Conservation (phyloP, 2,888 invertebrate species). For the Anagyrus pseudococci region DNA sequence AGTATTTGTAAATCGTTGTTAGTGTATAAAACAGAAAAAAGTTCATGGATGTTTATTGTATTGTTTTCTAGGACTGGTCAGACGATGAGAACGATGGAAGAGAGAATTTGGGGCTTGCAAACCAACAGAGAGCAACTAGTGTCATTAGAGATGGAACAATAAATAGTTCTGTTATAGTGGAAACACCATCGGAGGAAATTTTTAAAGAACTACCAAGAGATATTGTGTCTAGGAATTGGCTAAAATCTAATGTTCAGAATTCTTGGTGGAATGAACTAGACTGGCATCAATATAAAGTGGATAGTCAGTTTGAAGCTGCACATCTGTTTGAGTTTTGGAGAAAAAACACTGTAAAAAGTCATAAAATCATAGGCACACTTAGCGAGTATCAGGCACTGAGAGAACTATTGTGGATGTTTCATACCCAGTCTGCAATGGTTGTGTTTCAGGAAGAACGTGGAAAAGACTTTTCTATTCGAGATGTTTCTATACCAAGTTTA, state of each 20-base stretch:
- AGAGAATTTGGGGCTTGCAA: slow-evolving; percentile 15
- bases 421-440: slow-evolving; percentile 49
- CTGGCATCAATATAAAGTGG: slow-evolving; percentile 48
- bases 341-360: slow-evolving; percentile 43
- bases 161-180: slow-evolving; percentile 7
- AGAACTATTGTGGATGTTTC: slow-evolving; percentile 59
- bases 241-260: slow-evolving; percentile 58
- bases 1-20: slow-evolving; percentile 19
- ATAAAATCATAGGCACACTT: slow-evolving; percentile 47
- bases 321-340: slow-evolving; percentile 61
- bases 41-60: neutral
- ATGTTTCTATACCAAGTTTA: slow-evolving; percentile 56
- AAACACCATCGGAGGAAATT: slow-evolving; percentile 38
- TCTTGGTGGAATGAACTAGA: slow-evolving; percentile 63
- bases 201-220: slow-evolving; percentile 44
- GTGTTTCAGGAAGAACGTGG: slow-evolving; percentile 47
- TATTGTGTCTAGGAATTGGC: slow-evolving; percentile 51
- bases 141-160: slow-evolving; percentile 44
- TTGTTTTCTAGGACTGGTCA: slow-evolving; percentile 53
- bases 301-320: slow-evolving; percentile 54
- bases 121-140: slow-evolving; percentile 7
- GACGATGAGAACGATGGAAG: slow-evolving; percentile 45
- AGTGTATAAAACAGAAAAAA: too few species aligned
- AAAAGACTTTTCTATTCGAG: slow-evolving; percentile 45
- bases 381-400: slow-evolving; percentile 56